Base-by-base conservation (phyloP, 2,113 vertebrate species). In the Hemicordylus capensis region DNA sequence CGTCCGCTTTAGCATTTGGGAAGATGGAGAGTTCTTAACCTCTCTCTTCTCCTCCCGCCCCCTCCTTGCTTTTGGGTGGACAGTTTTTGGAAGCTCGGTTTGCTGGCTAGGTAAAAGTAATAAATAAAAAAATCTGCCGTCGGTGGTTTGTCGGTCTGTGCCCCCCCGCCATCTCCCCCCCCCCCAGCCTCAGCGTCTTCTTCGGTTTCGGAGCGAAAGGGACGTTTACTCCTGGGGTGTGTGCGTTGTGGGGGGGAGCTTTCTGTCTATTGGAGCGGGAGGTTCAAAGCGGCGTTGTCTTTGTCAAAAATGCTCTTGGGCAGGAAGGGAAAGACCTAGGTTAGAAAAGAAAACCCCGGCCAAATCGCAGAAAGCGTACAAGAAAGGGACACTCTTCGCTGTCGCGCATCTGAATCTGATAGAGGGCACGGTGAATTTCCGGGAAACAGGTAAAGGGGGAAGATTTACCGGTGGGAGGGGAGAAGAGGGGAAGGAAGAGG, bases 401-500 rank as follows among this genome's bases (percentile, higher is more conserved):
- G 1, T 6, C 34, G 63, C 69, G 24, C 79, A 9, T 1, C 76
- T 76, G 26, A 42, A 51, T 26, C 64, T 44, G 12, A 24, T 3
- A 6, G 73, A 12, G 61, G 1, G 37, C 3, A 76, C 4, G 42
- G 81, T 87, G 61, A 77, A 20, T n/a, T 70, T 61, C 73, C 54
- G 64, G 42, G 59, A 67, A 77, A 24, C 42, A 77, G 19, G 26
- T 4, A 48, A 67, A 87, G 81, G 84, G 80, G 70, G 48, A 44
- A 20, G 31, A 3, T n/a, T n/a, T n/a, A n/a, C n/a, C n/a, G 74
- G 54, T 42, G 28, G 73, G 26, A 70, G 37, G 28, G 31, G 6
- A 54, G 19, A n/a, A 63, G 83, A 58, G 79, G 67, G 81, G 89
- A 70, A 80, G 77, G 56, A 86, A 92, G 94, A 90, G 90, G 92